These are phyloP conservation scores for Eupithecia dodoneata DNA, from an alignment of 2,888 invertebrate species.

Conservation along the genomic window DNA sequence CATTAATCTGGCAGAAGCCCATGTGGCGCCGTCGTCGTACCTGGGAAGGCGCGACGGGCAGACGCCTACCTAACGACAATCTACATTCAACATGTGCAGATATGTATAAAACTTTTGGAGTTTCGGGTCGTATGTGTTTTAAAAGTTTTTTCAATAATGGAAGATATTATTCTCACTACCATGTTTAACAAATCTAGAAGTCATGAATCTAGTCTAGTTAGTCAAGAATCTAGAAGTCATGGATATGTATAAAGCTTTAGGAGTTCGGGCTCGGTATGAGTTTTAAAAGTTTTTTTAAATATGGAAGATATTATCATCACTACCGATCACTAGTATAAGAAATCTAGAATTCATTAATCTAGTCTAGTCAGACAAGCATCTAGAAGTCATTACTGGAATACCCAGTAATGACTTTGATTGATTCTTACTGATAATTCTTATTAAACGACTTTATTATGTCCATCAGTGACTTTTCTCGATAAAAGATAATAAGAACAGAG, in stretches of 20 bases:
- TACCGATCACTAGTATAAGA: too few species aligned
- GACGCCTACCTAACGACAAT: conserved; percentile 81
- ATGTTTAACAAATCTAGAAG: not conserved
- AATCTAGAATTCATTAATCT: too few species aligned
- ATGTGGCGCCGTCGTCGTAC: conserved; percentile 88
- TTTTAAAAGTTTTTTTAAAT: too few species aligned
- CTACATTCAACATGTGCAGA: conserved; percentile 71
- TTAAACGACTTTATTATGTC: too few species aligned
- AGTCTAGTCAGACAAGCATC: not conserved
- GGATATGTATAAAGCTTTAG: too few species aligned
- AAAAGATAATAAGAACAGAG: not conserved
- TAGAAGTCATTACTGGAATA: not conserved
- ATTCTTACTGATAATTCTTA: too few species aligned
- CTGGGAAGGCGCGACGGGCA: conserved; percentile 79
- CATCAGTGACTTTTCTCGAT: too few species aligned
- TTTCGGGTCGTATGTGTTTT: conserved; percentile 43
- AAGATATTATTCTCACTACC: not conserved
- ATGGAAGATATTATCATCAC: too few species aligned
- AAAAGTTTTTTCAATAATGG: conserved; percentile 3
- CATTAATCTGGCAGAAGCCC: conserved; percentile 93
- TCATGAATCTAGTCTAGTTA: too few species aligned
- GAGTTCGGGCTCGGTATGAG: too few species aligned
- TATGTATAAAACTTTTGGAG: conserved; percentile 51
- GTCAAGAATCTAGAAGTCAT: too few species aligned
- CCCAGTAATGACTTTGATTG: too few species aligned